Evolutionary conservation across 2,797 vertebrate species (phyloP).

Genomic region (Prunella strophiata): DNA sequence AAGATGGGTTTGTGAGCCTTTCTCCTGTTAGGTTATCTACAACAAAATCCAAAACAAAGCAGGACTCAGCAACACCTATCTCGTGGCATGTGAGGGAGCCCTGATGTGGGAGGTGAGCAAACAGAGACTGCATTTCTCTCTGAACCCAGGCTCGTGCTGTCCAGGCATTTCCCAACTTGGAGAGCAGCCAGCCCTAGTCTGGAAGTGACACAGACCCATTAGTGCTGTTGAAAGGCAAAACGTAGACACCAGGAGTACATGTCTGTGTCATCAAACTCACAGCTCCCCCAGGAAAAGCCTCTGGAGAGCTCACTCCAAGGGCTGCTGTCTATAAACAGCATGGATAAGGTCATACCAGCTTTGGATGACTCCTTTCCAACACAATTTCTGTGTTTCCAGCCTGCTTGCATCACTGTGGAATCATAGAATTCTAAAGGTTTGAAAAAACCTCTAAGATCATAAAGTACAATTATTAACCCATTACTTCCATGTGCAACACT

Average conservation of each 20-base stretch:
- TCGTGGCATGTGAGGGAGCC: background rate
- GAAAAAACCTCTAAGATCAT: background rate
- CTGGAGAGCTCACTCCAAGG: background rate
- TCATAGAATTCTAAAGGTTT: background rate
- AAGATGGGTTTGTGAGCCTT: conserved; percentile 6
- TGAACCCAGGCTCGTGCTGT: background rate
- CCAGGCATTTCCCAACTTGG: conserved; percentile 7
- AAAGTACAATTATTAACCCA: background rate
- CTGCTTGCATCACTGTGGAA: rapidly evolving
- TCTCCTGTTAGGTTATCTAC: conserved; percentile 29
- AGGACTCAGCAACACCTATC: background rate
- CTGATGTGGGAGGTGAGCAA: conserved; percentile 15
- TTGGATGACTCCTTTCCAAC: background rate
- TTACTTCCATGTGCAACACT: background rate
- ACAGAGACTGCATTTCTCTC: background rate
- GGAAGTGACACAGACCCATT: conserved; percentile 4
- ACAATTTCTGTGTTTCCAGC: background rate
- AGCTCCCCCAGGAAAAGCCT: background rate
- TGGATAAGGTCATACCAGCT: background rate
- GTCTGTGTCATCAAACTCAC: background rate
- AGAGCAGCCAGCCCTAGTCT: conserved; percentile 11
- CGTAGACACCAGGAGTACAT: background rate
- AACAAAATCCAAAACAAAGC: conserved; percentile 6
- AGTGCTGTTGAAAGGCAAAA: background rate
- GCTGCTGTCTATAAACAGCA: background rate